These are phyloP conservation scores for Steatocranus sp. DNA, from an alignment of 2,797 vertebrate species.

Conservation along the genomic window DNA sequence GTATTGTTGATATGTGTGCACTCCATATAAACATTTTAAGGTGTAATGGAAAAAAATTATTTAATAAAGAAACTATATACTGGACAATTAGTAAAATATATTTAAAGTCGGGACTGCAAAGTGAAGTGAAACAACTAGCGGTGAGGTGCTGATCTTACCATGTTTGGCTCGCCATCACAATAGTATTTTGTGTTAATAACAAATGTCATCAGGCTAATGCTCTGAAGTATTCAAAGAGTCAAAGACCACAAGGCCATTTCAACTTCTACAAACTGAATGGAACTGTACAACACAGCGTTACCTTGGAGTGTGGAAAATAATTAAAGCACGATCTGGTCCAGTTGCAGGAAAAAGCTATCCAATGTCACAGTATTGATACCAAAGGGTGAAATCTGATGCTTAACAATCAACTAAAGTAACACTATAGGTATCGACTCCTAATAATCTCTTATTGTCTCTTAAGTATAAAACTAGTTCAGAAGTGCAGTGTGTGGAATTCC, in stretches of 20 bases:
- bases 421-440: neutral
- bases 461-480: neutral
- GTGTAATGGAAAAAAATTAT: rapidly evolving
- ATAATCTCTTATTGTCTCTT: neutral
- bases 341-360: neutral
- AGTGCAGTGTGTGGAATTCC: neutral
- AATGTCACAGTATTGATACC: neutral
- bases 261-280: neutral
- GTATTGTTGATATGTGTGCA: neutral
- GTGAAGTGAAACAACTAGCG: neutral
- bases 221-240: neutral
- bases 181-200: rapidly evolving
- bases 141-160: neutral
- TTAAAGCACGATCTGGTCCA: neutral
- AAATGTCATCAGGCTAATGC: neutral
- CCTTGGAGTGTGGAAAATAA: neutral
- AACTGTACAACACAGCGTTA: neutral
- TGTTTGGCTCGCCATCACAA: rapidly evolving
- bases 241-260: neutral
- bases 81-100: neutral
- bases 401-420: neutral
- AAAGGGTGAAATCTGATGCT: neutral
- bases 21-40: neutral
- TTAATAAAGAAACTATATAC: rapidly evolving
- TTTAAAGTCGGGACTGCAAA: rapidly evolving